Percentiles rank a stretch among this genome's conserved stretches.
These are phyloP conservation scores for Scaptomyza pallida DNA, from an alignment of 1,140 invertebrate species.

Conservation along the genomic window DNA sequence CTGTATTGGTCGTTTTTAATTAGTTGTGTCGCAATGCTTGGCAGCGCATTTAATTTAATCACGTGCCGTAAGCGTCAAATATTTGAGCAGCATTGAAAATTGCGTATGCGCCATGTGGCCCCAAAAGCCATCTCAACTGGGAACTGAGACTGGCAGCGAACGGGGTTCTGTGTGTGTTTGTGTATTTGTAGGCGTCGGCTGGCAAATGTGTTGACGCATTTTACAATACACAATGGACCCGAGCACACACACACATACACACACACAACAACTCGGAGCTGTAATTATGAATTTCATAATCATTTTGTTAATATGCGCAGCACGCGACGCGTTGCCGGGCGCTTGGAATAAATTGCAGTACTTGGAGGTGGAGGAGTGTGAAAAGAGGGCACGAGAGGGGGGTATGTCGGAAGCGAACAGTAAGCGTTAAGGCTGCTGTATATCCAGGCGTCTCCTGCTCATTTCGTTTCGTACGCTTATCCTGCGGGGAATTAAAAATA, in stretches of 20 bases:
- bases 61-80: conserved; percentile 74
- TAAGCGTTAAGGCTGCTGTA: conserved; percentile 31
- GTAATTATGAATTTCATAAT: conserved; percentile 83
- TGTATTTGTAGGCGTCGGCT: conserved; percentile 49
- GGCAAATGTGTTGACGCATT: conserved; percentile 79
- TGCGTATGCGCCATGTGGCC: conserved; percentile 71
- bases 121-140: conserved; percentile 33
- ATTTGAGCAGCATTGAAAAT: conserved; percentile 74
- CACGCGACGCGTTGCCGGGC: conserved; percentile 64
- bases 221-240: conserved; percentile 78
- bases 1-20: conserved; percentile 73
- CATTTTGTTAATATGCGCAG: conserved; percentile 81
- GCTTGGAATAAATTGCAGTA: conserved; percentile 71
- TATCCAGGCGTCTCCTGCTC: conserved; percentile 40
- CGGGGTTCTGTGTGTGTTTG: too few species aligned
- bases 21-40: conserved; percentile 72
- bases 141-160: conserved; percentile 11
- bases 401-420: background rate
- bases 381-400: background rate
- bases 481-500: conserved; percentile 80
- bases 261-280: conserved; percentile 37
- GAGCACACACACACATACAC: conserved; percentile 48
- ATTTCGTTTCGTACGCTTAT: conserved; percentile 65
- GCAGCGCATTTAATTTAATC: conserved; percentile 73
- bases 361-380: background rate